Evolutionary conservation across 2,888 invertebrate species (phyloP), one percentile per base, ranked within the genome.

Genomic region (Plebejus argus): DNA sequence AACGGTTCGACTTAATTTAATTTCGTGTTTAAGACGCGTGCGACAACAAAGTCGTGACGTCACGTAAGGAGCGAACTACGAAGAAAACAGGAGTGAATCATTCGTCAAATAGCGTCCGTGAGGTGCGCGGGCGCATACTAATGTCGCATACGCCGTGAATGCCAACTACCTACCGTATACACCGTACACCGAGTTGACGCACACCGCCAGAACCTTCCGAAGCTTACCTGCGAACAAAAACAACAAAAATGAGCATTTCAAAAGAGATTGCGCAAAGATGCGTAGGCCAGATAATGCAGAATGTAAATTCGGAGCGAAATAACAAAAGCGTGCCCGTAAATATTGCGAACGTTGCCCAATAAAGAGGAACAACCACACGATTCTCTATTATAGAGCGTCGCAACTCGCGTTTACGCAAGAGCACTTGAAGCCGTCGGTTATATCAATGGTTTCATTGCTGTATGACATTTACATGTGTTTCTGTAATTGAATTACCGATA

Each of bases 71-170:
- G 80, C 81, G 77, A 78, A 78, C 80, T 82, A 82, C 88, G 85
- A 86, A 85, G 88, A 89, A 89, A 90, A 88, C 86, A 83, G 83
- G 86, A 87, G 89, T 92, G 92, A 92, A 89, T 92, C 91, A 92
- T 88, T 87, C 89, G 89, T 91, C 89, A 89, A 90, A 89, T 86
- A 90, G 88, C 89, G 90, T 86, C 86, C 85, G 86, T 85, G 88
- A 86, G 88, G 87, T 88, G 91, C 91, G 89, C 92, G 90, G 89
- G 91, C 91, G 91, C 92, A 92, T 93, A 90, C 86, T 89, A 89
- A 93, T 92, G 89, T 85, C 81, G 82, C 84, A 83, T 85, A 85
- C 87, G 87, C 86, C 85, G 82, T 85, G 90, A 88, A 91, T 89
- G 84, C 85, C 83, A 90, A 90, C 87, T 86, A 89, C 86, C 83